phyloP scores from a whole-genome alignment of 2,113 vertebrate species.

The Erinaceus europaeus region DNA sequence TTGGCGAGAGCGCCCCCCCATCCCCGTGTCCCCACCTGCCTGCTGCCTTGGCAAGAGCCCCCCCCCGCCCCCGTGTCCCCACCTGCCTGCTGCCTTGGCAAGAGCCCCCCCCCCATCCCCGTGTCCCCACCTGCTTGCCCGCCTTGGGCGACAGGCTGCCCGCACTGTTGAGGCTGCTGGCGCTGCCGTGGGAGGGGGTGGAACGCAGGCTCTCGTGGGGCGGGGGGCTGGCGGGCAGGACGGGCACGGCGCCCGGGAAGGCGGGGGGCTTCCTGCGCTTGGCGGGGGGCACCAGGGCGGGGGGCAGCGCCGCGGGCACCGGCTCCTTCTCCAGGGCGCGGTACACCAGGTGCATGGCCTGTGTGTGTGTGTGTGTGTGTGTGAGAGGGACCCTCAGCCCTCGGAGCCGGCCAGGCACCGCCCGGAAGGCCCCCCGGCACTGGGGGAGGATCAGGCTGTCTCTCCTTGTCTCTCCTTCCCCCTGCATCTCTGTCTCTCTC shows the following conservation, averaged over 20 bases:
- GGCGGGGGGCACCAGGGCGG: slow-evolving; percentile 91
- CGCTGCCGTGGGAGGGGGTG: slow-evolving; percentile 94
- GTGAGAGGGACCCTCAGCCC: no score
- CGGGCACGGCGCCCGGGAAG: slow-evolving; percentile 86
- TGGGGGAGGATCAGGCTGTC: no score
- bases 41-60: slow-evolving; percentile 75
- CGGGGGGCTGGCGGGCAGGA: slow-evolving; percentile 93
- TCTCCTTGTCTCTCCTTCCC: no score
- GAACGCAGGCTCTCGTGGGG: slow-evolving; percentile 95
- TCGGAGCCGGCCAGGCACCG: no score
- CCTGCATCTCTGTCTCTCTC: no score
- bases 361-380: no score
- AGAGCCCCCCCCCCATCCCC: slow-evolving; percentile 90
- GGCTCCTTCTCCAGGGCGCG: slow-evolving; percentile 98
- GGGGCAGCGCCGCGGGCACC: slow-evolving; percentile 90
- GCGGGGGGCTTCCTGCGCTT: slow-evolving; percentile 92
- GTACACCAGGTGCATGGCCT: slow-evolving; percentile 99
- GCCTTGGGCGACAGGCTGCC: slow-evolving; percentile 95
- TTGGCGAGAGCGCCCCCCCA: slow-evolving; percentile 82
- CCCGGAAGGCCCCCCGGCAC: no score
- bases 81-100: not conserved
- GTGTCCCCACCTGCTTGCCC: slow-evolving; percentile 83
- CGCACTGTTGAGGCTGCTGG: slow-evolving; percentile 92
- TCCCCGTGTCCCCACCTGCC: no score
- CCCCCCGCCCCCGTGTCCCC: no score